phyloP scores from a whole-genome alignment of 2,888 invertebrate genomes.

The Ischnus inquisitorius region DNA sequence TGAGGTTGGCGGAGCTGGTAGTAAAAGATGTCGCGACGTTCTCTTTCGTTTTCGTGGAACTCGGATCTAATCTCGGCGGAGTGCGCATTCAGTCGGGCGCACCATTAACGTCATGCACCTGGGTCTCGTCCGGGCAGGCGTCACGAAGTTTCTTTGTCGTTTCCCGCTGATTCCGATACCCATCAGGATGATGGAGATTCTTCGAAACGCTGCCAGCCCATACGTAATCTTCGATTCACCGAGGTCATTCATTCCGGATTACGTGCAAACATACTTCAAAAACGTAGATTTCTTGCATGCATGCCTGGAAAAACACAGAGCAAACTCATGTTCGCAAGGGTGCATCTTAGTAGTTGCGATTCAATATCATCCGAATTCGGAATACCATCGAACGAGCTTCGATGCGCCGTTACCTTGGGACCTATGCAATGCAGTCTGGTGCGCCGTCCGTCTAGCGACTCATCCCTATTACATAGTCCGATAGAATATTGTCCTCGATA shows the following conservation, averaged over 20 bases:
- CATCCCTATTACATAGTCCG: slow-evolving; percentile 14
- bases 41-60: slow-evolving; percentile 55
- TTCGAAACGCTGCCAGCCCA: slow-evolving; percentile 9
- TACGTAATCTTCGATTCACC: background rate
- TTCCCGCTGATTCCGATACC: background rate
- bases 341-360: slow-evolving; percentile 31
- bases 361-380: slow-evolving; percentile 33
- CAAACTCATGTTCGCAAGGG: background rate
- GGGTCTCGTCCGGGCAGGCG: slow-evolving; percentile 24
- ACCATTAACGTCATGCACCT: slow-evolving; percentile 52
- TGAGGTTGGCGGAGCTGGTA: slow-evolving; percentile 9
- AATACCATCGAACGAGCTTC: slow-evolving; percentile 17
- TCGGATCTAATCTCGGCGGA: slow-evolving; percentile 73
- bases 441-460: background rate
- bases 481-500: slow-evolving; percentile 35
- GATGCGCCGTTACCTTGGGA: background rate
- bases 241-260: background rate
- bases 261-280: background rate
- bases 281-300: background rate
- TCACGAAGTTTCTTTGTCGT: slow-evolving; percentile 6
- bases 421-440: background rate
- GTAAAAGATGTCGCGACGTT: slow-evolving; percentile 53
- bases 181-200: slow-evolving; percentile 13
- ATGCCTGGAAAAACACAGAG: background rate
- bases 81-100: slow-evolving; percentile 64